Evolutionary conservation across 2,888 invertebrate species (phyloP).

Genomic region (Polymixis flavicincta): DNA sequence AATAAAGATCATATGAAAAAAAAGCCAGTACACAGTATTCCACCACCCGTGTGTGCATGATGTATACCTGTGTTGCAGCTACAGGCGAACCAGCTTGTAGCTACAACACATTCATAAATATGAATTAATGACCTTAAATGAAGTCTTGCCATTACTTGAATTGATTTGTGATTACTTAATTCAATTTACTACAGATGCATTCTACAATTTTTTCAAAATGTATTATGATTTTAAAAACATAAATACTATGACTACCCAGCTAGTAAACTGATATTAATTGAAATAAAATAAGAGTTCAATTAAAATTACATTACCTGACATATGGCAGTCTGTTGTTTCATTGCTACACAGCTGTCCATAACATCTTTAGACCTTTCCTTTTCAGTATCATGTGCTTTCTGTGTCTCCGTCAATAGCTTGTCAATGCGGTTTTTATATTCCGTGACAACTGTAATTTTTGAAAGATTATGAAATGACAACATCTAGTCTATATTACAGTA

Average conservation of each 20-base stretch:
- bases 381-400: slow-evolving; percentile 78
- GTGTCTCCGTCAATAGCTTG: slow-evolving; percentile 81
- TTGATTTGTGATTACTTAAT: neutral
- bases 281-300: neutral
- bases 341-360: slow-evolving; percentile 83
- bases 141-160: neutral
- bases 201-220: neutral
- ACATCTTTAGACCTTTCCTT: slow-evolving; percentile 81
- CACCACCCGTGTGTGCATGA: too few species aligned
- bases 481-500: neutral
- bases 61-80: too few species aligned
- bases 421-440: slow-evolving; percentile 85
- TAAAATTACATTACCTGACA: slow-evolving; percentile 79
- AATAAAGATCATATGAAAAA: too few species aligned
- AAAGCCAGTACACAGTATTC: too few species aligned
- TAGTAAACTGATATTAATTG: neutral
- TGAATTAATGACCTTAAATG: neutral
- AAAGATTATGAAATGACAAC: neutral
- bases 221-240: neutral
- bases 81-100: too few species aligned
- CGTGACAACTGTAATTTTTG: slow-evolving; percentile 79
- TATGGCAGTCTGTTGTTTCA: slow-evolving; percentile 83
- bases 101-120: too few species aligned
- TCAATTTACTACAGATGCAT: neutral
- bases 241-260: neutral